phyloP scores from a whole-genome alignment of 2,888 invertebrate species.

The Nephrocerus scutellatus region DNA sequence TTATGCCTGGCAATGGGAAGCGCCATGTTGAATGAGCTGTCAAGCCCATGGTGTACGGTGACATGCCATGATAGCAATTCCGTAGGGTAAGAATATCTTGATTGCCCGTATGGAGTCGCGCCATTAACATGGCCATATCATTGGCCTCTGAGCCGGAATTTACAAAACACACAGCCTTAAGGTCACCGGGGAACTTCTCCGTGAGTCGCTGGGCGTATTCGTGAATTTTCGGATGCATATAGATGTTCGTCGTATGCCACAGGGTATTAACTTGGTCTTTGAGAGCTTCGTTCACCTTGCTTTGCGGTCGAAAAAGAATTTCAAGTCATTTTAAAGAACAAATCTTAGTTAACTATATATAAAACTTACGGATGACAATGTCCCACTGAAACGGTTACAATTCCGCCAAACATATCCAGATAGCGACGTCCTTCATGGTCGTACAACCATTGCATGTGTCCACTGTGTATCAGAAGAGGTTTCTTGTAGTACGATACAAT shows the following conservation, averaged over 20 bases:
- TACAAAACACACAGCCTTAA: slow-evolving; percentile 87
- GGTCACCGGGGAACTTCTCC: slow-evolving; percentile 72
- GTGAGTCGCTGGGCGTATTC: slow-evolving; percentile 82
- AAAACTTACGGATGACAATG: slow-evolving; percentile 92
- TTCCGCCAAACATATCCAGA: slow-evolving; percentile 92
- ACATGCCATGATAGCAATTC: slow-evolving; percentile 90
- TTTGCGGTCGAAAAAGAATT: slow-evolving; percentile 45
- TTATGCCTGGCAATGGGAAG: slow-evolving; percentile 61
- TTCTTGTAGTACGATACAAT: slow-evolving; percentile 68
- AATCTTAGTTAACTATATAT: neutral
- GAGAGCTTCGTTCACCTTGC: slow-evolving; percentile 75
- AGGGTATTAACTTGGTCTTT: slow-evolving; percentile 71
- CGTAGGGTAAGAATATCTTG: slow-evolving; percentile 79
- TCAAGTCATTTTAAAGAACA: neutral
- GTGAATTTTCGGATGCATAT: slow-evolving; percentile 81
- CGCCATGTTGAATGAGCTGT: slow-evolving; percentile 76
- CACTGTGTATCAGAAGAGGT: slow-evolving; percentile 78
- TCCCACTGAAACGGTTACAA: slow-evolving; percentile 94
- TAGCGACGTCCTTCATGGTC: slow-evolving; percentile 81
- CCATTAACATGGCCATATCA: slow-evolving; percentile 83
- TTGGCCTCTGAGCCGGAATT: slow-evolving; percentile 98
- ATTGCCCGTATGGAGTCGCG: slow-evolving; percentile 76
- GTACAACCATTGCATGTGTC: slow-evolving; percentile 87
- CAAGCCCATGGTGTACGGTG: slow-evolving; percentile 72
- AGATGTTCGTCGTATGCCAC: slow-evolving; percentile 91